Base-by-base conservation (phyloP, 2,888 invertebrate genomes). In the Polylopha cassiicola region DNA sequence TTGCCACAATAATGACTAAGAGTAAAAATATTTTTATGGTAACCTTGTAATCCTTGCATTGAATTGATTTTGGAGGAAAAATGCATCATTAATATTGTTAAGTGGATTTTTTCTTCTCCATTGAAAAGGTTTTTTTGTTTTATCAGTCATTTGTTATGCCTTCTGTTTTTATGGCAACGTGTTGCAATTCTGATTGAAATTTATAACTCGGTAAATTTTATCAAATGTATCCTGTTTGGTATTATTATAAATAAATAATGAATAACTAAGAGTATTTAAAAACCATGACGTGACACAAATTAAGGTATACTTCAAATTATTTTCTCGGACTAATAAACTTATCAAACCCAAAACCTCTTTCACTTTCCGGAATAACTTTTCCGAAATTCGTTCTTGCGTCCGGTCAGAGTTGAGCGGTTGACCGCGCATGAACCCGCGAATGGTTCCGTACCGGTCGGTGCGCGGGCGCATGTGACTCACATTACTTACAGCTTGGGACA, bases 401-500 rank as follows among this genome's bases (percentile, higher is more conserved):
- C 65, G 76, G 80, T 77, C 77, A 74, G 72, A 79, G 79, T 79
- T 75, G 73, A 77, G 62, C 60, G 60, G 28, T 59, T 79, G 81
- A 80, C 70, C 81, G 65, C 65, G n/a, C 37, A 44, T 80, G 75
- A 81, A 73, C 81, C 71, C 72, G 61, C 63, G 55, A 62, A 61
- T 65, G 57, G 44, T 42, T 32, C 36, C 39, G 18, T 42, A 48
- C 48, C 50, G 45, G 48, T 49, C 22, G 16, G 22, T 28, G 18
- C 21, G 31, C 28, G 32, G 17, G 32, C 52, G 61, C 57, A 67
- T 63, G 65, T 68, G 63, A 66, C 61, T 58, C 52, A 57, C 59
- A 65, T 65, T 63, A 57, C 52, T 61, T 61, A 56, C n/a, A 24
- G 24, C 39, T 11, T 14, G 17, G 6, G 15, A 28, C 18, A 41